These are phyloP conservation scores for Megaustenia siamemsis DNA, from an alignment of 2,888 invertebrate species.

Conservation along the genomic window DNA sequence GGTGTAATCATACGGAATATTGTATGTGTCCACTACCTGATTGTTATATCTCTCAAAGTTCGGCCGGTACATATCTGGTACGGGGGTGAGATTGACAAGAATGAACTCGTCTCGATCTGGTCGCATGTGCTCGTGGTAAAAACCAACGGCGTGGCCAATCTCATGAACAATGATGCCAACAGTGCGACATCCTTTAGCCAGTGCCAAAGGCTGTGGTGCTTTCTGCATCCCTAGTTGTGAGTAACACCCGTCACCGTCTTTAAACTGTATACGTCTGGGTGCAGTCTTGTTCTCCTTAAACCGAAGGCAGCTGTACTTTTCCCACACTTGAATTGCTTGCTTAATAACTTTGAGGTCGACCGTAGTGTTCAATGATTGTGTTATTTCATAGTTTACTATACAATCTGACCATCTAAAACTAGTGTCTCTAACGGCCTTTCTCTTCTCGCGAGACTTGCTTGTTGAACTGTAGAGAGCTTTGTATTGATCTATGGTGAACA, in stretches of 20 bases:
- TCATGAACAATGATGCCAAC: neutral
- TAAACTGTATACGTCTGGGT: slow-evolving; percentile 50
- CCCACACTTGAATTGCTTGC: slow-evolving; percentile 66
- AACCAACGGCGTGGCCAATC: slow-evolving; percentile 32
- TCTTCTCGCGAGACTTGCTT: slow-evolving; percentile 47
- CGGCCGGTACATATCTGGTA: slow-evolving; percentile 53
- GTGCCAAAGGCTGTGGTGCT: neutral
- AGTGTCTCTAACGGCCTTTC: slow-evolving; percentile 57
- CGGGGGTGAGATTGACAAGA: slow-evolving; percentile 30
- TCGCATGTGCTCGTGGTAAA: slow-evolving; percentile 21
- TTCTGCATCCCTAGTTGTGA: slow-evolving; percentile 39
- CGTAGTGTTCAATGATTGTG: neutral
- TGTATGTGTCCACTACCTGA: slow-evolving; percentile 55
- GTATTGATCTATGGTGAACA: slow-evolving; percentile 42
- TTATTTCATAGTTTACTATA: slow-evolving; percentile 60
- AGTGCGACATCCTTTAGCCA: neutral
- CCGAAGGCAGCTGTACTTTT: slow-evolving; percentile 66
- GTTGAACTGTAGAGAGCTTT: neutral
- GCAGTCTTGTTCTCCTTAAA: slow-evolving; percentile 53
- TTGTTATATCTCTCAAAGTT: slow-evolving; percentile 62
- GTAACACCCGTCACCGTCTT: slow-evolving; percentile 76
- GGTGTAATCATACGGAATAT: slow-evolving; percentile 67
- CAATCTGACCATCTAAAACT: slow-evolving; percentile 61
- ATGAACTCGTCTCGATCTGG: slow-evolving; percentile 14
- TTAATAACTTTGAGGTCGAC: slow-evolving; percentile 43